These are phyloP conservation scores for Apogon hyalosoma DNA, from an alignment of 2,797 vertebrate genomes.

Conservation along the genomic window DNA sequence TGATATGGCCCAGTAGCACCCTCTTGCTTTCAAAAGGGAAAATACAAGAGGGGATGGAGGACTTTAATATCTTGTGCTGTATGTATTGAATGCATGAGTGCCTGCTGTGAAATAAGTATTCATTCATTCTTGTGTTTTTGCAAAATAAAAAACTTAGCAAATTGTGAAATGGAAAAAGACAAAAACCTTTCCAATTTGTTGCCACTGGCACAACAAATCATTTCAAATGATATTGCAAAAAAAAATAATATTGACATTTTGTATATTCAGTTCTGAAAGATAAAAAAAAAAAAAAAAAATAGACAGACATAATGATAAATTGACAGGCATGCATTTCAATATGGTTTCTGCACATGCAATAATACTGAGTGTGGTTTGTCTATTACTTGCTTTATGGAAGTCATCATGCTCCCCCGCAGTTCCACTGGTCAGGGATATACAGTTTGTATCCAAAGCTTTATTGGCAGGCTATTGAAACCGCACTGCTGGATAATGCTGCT, in stretches of 20 bases:
- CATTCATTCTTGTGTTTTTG: constrained; percentile 17
- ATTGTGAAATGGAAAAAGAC: constrained; percentile 19
- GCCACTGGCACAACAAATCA: constrained; percentile 29
- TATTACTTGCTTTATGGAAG: constrained; percentile 63
- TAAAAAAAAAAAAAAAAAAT: constrained; percentile 37
- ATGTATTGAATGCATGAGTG: neutral
- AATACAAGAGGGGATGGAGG: constrained; percentile 5
- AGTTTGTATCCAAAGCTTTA: constrained; percentile 59
- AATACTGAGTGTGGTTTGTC: constrained; percentile 52
- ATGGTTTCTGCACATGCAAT: constrained; percentile 41
- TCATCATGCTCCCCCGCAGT: constrained; percentile 53
- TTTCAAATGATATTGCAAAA: constrained; percentile 22
- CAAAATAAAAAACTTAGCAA: constrained; percentile 19
- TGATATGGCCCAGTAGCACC: constrained; percentile 3
- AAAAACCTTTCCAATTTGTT: constrained; percentile 28
- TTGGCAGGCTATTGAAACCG: constrained; percentile 61
- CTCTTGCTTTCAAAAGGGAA: constrained; percentile 24
- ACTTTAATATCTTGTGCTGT: neutral
- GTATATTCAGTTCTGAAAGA: constrained; percentile 38
- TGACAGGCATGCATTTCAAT: constrained; percentile 52
- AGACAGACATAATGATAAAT: constrained; percentile 43
- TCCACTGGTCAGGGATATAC: constrained; percentile 47
- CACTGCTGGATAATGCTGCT: constrained; percentile 57
- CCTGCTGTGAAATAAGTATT: constrained; percentile 12
- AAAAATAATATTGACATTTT: constrained; percentile 39